phyloP scores from a whole-genome alignment of 2,888 invertebrate species.

The Rotaria magnacalcarata region DNA sequence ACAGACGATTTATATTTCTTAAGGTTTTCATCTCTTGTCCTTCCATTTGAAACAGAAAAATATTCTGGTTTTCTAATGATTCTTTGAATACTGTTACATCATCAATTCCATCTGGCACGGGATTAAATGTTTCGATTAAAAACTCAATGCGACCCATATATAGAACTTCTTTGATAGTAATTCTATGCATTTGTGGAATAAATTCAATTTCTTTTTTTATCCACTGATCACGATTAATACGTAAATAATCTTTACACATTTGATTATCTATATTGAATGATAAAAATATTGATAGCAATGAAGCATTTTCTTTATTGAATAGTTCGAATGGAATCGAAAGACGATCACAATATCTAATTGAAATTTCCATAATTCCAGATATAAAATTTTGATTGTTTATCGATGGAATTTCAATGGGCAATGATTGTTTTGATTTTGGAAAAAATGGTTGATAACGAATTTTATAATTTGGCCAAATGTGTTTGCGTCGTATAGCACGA shows the following conservation, averaged over 20 bases:
- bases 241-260: background rate
- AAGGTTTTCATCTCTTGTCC: background rate
- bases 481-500: conserved; percentile 79
- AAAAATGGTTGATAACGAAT: conserved; percentile 79
- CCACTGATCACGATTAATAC: background rate
- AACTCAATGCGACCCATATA: background rate
- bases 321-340: background rate
- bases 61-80: background rate
- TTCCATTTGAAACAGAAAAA: background rate
- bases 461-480: conserved; percentile 84
- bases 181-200: background rate
- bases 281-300: background rate
- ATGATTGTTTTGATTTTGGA: background rate
- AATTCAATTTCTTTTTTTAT: background rate
- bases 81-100: background rate
- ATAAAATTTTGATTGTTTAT: background rate
- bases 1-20: background rate
- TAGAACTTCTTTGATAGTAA: background rate
- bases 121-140: background rate
- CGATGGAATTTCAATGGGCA: background rate
- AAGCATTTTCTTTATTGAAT: background rate
- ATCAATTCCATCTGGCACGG: background rate
- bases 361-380: background rate
- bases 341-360: conserved; percentile 27
- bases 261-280: background rate